Percentiles rank a stretch among this genome's conserved stretches.
These are phyloP conservation scores for Ptychoptera albimana DNA, from an alignment of 2,888 invertebrate species.

Conservation along the genomic window DNA sequence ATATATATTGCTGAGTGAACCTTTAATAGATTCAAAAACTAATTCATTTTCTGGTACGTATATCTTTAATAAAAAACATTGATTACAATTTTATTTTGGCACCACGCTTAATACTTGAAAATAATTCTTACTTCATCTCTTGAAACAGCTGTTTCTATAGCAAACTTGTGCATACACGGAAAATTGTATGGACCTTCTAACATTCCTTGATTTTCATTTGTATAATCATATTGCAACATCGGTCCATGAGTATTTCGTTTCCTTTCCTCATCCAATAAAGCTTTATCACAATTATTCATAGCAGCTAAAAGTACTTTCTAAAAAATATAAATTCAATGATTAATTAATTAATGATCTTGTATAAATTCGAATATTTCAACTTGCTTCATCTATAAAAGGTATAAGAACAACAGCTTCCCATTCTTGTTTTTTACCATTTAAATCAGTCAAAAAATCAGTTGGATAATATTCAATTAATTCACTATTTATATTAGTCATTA, in stretches of 20 bases:
- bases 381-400: conserved; percentile 75
- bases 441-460: conserved; percentile 74
- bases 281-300: conserved; percentile 50
- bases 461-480: conserved; percentile 90
- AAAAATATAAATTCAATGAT: conserved; percentile 10
- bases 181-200: conserved; percentile 39
- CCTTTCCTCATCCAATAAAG: conserved; percentile 52
- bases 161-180: conserved; percentile 5
- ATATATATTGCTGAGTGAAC: conserved; percentile 48
- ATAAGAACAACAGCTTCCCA: conserved; percentile 94
- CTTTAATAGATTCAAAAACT: conserved; percentile 52
- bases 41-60: conserved; percentile 40
- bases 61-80: conserved; percentile 2
- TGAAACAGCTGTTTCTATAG: conserved; percentile 18
- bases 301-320: conserved; percentile 53
- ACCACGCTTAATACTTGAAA: no score
- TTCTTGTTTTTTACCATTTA: conserved; percentile 90
- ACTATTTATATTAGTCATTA: conserved; percentile 56
- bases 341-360: background rate
- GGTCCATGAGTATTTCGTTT: conserved; percentile 72
- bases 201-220: conserved; percentile 39
- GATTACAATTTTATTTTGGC: no score
- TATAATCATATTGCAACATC: conserved; percentile 64
- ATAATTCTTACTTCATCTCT: conserved; percentile 12
- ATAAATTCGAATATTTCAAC: background rate